Percentiles rank a stretch among this genome's conserved stretches.
Conservation (phyloP, 1,140 invertebrate genomes). For the Drosophila pallidifrons region DNA sequence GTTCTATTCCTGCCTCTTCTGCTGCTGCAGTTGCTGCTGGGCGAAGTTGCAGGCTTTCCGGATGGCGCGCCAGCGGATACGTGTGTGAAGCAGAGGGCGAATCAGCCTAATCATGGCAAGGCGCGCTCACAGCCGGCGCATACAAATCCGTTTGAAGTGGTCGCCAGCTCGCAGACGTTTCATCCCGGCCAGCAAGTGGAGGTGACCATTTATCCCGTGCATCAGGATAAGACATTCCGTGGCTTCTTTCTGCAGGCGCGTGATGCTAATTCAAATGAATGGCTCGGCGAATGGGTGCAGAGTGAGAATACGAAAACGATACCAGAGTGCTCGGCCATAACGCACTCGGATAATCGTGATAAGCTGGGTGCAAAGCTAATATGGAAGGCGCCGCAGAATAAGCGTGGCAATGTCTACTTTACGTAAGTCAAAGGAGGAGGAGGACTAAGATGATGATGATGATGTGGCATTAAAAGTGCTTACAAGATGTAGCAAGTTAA, state of each 20-base stretch:
- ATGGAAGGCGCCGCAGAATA: slow-evolving; percentile 90
- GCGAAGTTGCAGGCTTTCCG: slow-evolving; percentile 86
- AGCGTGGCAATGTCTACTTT: slow-evolving; percentile 90
- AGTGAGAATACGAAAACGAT: slow-evolving; percentile 90
- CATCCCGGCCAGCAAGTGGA: slow-evolving; percentile 88
- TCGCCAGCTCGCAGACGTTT: slow-evolving; percentile 88
- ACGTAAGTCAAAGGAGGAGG: slow-evolving; percentile 87
- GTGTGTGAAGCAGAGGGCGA: slow-evolving; percentile 90
- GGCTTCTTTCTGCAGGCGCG: slow-evolving; percentile 93
- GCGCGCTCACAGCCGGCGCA: slow-evolving; percentile 87
- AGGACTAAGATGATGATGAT: background rate
- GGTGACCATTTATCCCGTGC: slow-evolving; percentile 68
- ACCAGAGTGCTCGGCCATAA: slow-evolving; percentile 91
- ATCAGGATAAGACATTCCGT: slow-evolving; percentile 87
- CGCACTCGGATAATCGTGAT: slow-evolving; percentile 91
- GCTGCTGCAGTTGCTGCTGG: slow-evolving; percentile 20
- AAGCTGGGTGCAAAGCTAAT: slow-evolving; percentile 90
- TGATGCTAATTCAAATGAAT: slow-evolving; percentile 88
- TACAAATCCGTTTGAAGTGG: slow-evolving; percentile 88
- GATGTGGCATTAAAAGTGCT: slow-evolving; percentile 11
- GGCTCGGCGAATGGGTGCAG: slow-evolving; percentile 90
- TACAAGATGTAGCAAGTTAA: slow-evolving; percentile 1
- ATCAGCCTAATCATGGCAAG: slow-evolving; percentile 91
- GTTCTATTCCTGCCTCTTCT: background rate
- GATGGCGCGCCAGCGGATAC: slow-evolving; percentile 92